Evolutionary conservation across 23 tunicate species (phyloP).

Genomic region (Styela clava): DNA sequence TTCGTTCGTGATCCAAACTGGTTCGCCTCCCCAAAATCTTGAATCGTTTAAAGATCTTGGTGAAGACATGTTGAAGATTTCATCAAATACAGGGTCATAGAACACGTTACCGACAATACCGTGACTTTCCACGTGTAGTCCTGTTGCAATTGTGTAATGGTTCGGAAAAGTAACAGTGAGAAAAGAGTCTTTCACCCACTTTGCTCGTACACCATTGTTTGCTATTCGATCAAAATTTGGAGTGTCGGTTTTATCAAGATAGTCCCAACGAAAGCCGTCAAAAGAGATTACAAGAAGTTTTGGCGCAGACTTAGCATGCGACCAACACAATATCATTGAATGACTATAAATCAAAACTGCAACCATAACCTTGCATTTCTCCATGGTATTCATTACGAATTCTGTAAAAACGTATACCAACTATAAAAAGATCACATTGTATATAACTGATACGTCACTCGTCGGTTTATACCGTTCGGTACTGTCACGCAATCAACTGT

Average conservation of each 20-base stretch:
- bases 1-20: constrained; percentile 94
- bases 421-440: no score
- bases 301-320: constrained; percentile 19
- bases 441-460: no score
- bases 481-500: no score
- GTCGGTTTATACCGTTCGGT: no score
- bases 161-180: constrained; percentile 91
- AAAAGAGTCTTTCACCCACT: constrained; percentile 82
- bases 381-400: no score
- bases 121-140: constrained; percentile 91
- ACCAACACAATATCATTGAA: no score
- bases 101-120: constrained; percentile 89
- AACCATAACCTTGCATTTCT: no score
- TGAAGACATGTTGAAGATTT: constrained; percentile 12
- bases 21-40: constrained; percentile 96
- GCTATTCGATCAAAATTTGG: constrained; percentile 74
- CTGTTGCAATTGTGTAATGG: constrained; percentile 93
- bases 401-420: no score
- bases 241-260: constrained; percentile 54
- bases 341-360: no score
- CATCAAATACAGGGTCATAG: constrained; percentile 64
- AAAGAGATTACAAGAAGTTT: constrained; percentile 73
- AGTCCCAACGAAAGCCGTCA: constrained; percentile 97
- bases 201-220: constrained; percentile 74
- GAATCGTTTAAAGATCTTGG: constrained; percentile 18